Base-by-base conservation (phyloP, 2,888 invertebrate genomes). In the Lomographa bimaculata region DNA sequence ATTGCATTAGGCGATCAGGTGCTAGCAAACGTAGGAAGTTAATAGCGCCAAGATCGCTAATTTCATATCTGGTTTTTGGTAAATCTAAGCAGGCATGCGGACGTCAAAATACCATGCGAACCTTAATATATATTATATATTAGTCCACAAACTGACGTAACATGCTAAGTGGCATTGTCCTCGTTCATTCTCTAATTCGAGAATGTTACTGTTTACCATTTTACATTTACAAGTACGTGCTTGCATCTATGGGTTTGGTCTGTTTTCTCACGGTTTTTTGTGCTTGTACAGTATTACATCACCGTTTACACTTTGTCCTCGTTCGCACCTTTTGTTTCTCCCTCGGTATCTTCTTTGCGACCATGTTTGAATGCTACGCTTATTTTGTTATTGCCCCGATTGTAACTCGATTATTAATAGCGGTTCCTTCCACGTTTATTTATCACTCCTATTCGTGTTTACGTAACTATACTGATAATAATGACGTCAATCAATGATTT, bases 401-500 rank as follows among this genome's bases (percentile, higher is more conserved):
- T 28, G 8, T 16, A 17, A 23, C 7, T 12, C 9, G 17, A 26
- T 24, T 28, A 11, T 26, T 21, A 3, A 6, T 16, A 5, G 9
- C 3, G 4, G 9, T 24, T 26, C 17, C 21, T 21, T 33, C 23
- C 23, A 18, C 5, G 7, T n/a, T 12, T 27, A 11, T 21, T 36
- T 47, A 45, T 36, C 42, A 27, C 41, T 48, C 33, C 43, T 42
- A 46, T 32, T 42, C 28, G 14, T 21, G 20, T 54, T 52, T 53
- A 27, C 35, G 17, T 48, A 54, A 57, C 47, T 57, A 29, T 39
- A 45, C 32, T 47, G 60, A 62, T 64, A 59, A 39, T 50, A 60
- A 60, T 71, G 74, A 74, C 73, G 73, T 74, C 73, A 72, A 56
- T 57, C 37, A 38, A 45, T 42, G 10, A 49, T 55, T 51, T 58